These are phyloP conservation scores for Mareca penelope DNA, from an alignment of 2,797 vertebrate species.

Conservation along the genomic window DNA sequence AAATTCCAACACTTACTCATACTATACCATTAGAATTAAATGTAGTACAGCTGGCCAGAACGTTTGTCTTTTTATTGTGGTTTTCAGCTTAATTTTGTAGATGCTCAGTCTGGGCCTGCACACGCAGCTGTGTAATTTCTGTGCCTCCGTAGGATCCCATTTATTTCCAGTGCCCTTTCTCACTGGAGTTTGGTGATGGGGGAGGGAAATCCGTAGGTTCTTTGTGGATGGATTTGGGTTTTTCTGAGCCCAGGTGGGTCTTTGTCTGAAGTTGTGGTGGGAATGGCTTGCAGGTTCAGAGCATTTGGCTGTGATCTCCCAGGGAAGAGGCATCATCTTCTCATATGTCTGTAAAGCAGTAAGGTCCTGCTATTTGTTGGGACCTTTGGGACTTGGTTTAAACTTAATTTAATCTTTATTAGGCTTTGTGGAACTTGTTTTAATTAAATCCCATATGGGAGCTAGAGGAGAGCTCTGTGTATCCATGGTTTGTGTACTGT, in stretches of 20 bases:
- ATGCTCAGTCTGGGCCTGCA: not conserved
- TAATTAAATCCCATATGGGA: not conserved
- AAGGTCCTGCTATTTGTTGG: not conserved
- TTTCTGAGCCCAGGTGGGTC: not conserved
- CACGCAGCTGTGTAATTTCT: not conserved
- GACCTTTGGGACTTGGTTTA: not conserved
- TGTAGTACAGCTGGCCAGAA: not conserved
- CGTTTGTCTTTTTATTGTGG: not conserved
- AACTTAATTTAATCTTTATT: not conserved
- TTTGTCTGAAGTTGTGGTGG: not conserved
- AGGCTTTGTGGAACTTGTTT: not conserved
- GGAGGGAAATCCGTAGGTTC: not conserved
- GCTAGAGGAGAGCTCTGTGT: not conserved
- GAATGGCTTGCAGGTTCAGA: not conserved
- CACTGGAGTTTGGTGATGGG: not conserved
- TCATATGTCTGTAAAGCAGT: not conserved
- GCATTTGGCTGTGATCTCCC: not conserved
- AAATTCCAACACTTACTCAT: not conserved
- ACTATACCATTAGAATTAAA: not conserved
- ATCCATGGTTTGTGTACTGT: not conserved
- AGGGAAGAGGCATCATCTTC: not conserved
- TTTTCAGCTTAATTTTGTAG: not conserved
- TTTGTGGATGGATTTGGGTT: not conserved
- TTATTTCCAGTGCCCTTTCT: not conserved
- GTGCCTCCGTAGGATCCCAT: not conserved